Evolutionary conservation across 2,888 invertebrate genomes (phyloP).

Genomic region (Meiosimyza platycephala): DNA sequence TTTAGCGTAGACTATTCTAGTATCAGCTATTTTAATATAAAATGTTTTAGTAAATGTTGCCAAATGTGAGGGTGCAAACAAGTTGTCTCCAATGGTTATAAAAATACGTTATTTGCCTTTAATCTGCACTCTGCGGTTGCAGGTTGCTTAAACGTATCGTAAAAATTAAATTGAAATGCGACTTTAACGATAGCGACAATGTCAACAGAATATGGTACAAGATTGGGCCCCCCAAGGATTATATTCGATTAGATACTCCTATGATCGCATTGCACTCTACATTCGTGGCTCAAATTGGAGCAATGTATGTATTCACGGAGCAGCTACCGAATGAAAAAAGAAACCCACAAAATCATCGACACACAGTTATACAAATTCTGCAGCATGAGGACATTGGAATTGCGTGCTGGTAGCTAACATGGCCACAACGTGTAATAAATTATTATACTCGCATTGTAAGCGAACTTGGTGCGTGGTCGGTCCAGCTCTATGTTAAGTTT

Average conservation of each 20-base stretch:
- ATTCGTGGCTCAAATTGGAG: not conserved
- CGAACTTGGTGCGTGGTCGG: too few species aligned
- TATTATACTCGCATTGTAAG: not conserved
- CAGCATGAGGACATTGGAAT: slow-evolving; percentile 9
- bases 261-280: not conserved
- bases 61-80: too few species aligned
- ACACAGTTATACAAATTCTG: slow-evolving; percentile 7
- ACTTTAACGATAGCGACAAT: not conserved
- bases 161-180: not conserved
- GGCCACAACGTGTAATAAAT: not conserved
- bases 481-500: too few species aligned
- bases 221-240: slow-evolving; percentile 25
- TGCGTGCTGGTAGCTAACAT: slow-evolving; percentile 17
- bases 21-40: too few species aligned
- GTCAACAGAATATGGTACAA: slow-evolving; percentile 6
- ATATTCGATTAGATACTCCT: not conserved
- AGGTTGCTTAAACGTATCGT: too few species aligned
- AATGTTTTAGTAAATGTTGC: too few species aligned
- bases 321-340: slow-evolving; percentile 1
- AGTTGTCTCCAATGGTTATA: too few species aligned
- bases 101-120: too few species aligned
- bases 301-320: not conserved
- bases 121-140: too few species aligned
- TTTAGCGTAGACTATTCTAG: too few species aligned
- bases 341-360: not conserved